Conservation (phyloP, 2,888 invertebrate genomes). For the Cheilosia scutellata region DNA sequence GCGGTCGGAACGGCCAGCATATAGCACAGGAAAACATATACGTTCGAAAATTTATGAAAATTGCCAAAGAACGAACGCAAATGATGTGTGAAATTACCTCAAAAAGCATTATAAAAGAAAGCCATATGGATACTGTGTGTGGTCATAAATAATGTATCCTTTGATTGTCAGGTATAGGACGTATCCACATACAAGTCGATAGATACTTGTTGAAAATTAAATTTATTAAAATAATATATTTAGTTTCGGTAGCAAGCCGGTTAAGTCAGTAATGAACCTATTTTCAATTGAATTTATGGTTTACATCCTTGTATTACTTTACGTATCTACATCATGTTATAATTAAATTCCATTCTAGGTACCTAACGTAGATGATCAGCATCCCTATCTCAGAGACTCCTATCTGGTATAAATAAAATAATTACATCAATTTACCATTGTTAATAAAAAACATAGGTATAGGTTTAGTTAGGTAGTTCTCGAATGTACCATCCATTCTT, state of each 20-base stretch:
- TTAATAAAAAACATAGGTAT: neutral
- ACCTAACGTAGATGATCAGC: neutral
- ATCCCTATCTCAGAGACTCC: neutral
- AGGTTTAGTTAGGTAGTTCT: too few relatives aligned
- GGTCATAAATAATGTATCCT: conserved; percentile 64
- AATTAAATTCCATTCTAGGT: too few relatives aligned
- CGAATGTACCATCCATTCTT: neutral
- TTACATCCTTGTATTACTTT: neutral
- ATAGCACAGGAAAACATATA: conserved; percentile 38
- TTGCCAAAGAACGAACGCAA: conserved; percentile 58
- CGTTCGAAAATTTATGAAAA: conserved; percentile 69
- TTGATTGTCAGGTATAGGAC: neutral
- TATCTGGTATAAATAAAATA: conserved; percentile 37
- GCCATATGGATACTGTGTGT: conserved; percentile 31
- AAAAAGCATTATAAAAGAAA: conserved; percentile 59
- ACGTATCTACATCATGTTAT: too few relatives aligned
- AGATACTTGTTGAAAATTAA: conserved; percentile 35
- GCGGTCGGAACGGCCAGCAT: neutral
- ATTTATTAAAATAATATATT: conserved; percentile 31
- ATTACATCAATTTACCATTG: conserved; percentile 39
- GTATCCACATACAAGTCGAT: neutral
- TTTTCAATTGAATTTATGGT: conserved; percentile 50
- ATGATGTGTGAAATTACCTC: conserved; percentile 74
- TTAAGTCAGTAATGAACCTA: conserved; percentile 39
- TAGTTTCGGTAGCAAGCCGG: neutral